These are phyloP conservation scores for Philereme vetulata DNA, from an alignment of 2,888 invertebrate species.

Conservation along the genomic window DNA sequence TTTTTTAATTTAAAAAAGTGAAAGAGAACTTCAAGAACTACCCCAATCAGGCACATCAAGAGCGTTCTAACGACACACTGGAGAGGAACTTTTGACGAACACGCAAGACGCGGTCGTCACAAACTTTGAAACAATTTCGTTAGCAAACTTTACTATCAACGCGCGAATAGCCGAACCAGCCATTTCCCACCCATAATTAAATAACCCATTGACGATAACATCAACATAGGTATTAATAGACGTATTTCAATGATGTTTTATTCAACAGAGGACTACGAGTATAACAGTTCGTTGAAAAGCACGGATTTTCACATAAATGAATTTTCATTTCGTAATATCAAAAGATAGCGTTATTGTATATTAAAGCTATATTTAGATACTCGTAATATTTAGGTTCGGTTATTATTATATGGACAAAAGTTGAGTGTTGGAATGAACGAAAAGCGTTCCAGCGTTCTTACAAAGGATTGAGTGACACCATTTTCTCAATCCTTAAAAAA, in stretches of 20 bases:
- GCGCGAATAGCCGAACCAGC: conserved; percentile 55
- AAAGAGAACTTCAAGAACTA: conserved; percentile 65
- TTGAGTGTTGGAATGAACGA: too few species aligned
- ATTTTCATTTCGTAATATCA: too few species aligned
- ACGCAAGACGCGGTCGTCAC: conserved; percentile 48
- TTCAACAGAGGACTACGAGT: conserved; percentile 2
- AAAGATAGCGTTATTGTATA: too few species aligned
- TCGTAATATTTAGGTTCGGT: too few species aligned
- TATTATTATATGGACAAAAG: too few species aligned
- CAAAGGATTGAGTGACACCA: too few species aligned
- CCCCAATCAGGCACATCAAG: conserved; percentile 59
- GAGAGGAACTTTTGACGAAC: conserved; percentile 66
- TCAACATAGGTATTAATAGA: conserved; percentile 30
- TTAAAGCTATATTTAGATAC: too few species aligned
- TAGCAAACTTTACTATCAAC: conserved; percentile 58
- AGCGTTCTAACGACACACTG: conserved; percentile 58
- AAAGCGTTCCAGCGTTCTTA: too few species aligned
- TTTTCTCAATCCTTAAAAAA: too few species aligned
- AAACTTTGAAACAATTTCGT: conserved; percentile 60
- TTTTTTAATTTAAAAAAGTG: conserved; percentile 5
- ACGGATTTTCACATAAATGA: too few species aligned
- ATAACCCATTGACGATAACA: conserved; percentile 47
- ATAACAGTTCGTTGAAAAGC: background rate
- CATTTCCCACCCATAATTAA: conserved; percentile 51
- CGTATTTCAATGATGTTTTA: conserved; percentile 20